These are phyloP conservation scores for Cremastinae sp. DNA, from an alignment of 2,888 invertebrate species.

Conservation along the genomic window DNA sequence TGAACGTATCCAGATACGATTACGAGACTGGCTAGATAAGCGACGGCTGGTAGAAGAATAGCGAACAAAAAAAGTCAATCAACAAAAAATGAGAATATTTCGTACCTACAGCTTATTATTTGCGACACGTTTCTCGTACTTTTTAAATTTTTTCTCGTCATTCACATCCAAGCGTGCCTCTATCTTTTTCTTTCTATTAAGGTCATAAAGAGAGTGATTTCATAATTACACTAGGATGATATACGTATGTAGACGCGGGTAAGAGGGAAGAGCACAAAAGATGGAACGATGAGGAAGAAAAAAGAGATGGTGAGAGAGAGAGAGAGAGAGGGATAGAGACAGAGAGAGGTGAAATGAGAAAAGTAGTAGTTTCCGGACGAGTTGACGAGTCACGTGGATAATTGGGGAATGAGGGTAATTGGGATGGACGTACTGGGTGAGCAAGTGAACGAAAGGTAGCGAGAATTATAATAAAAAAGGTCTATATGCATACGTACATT, in stretches of 20 bases:
- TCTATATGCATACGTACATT: slow-evolving; percentile 4
- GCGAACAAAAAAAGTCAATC: neutral
- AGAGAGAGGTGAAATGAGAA: slow-evolving; percentile 55
- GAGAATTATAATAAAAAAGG: slow-evolving; percentile 40
- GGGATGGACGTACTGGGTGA: slow-evolving; percentile 56
- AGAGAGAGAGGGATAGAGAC: slow-evolving; percentile 10
- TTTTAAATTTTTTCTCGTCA: slow-evolving; percentile 4
- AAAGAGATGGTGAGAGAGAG: slow-evolving; percentile 2
- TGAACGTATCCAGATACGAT: slow-evolving; percentile 47
- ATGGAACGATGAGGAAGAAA: slow-evolving; percentile 10
- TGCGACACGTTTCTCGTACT: slow-evolving; percentile 26
- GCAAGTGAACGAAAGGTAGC: slow-evolving; percentile 48
- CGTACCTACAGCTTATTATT: slow-evolving; percentile 10
- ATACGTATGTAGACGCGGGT: slow-evolving; percentile 20
- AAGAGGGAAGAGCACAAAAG: slow-evolving; percentile 51
- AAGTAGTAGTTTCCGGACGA: slow-evolving; percentile 59
- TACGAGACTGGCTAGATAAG: slow-evolving; percentile 40
- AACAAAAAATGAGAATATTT: neutral
- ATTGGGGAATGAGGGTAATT: slow-evolving; percentile 62
- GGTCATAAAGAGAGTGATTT: slow-evolving; percentile 62
- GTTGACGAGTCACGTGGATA: slow-evolving; percentile 61
- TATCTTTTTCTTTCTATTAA: slow-evolving; percentile 57
- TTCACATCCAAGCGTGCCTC: slow-evolving; percentile 22
- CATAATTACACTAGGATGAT: slow-evolving; percentile 54
- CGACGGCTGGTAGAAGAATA: slow-evolving; percentile 12